phyloP scores from a whole-genome alignment of 2,797 vertebrate genomes.

The Buceros bicornis region DNA sequence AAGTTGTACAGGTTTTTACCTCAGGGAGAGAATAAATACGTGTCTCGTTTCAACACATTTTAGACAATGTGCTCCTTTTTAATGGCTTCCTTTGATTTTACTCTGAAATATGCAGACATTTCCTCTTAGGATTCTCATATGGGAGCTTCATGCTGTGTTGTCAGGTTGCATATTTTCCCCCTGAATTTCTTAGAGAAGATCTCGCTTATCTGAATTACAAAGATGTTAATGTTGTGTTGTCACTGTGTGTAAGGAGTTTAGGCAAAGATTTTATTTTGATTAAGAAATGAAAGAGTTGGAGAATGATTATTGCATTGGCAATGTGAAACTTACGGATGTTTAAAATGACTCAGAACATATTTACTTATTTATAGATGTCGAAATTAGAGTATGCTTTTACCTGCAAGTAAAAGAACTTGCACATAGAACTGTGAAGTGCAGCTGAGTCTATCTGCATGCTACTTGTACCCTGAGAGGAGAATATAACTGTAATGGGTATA shows the following conservation, averaged over 20 bases:
- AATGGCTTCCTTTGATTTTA: constrained; percentile 69
- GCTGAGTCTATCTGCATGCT: neutral
- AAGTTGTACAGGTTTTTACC: constrained; percentile 77
- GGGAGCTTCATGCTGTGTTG: constrained; percentile 30
- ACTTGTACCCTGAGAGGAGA: constrained; percentile 14
- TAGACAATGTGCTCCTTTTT: constrained; percentile 67
- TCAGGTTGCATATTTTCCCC: constrained; percentile 59
- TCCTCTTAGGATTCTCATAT: constrained; percentile 25
- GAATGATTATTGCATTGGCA: constrained; percentile 7
- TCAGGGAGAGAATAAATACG: constrained; percentile 72
- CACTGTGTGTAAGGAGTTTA: constrained; percentile 29
- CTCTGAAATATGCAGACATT: constrained; percentile 49
- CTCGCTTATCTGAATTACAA: constrained; percentile 35
- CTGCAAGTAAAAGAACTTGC: neutral
- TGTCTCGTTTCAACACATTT: constrained; percentile 63
- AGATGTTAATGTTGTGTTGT: constrained; percentile 19
- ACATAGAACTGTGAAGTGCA: neutral
- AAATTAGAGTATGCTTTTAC: constrained; percentile 16
- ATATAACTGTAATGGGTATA: neutral
- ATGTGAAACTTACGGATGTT: neutral
- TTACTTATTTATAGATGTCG: constrained; percentile 28
- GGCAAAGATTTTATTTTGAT: constrained; percentile 40
- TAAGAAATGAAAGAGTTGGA: neutral
- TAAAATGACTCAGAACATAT: neutral
- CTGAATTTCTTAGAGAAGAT: constrained; percentile 61